Evolutionary conservation across 2,888 invertebrate genomes (phyloP).

Genomic region (Anagyrus pseudococci): DNA sequence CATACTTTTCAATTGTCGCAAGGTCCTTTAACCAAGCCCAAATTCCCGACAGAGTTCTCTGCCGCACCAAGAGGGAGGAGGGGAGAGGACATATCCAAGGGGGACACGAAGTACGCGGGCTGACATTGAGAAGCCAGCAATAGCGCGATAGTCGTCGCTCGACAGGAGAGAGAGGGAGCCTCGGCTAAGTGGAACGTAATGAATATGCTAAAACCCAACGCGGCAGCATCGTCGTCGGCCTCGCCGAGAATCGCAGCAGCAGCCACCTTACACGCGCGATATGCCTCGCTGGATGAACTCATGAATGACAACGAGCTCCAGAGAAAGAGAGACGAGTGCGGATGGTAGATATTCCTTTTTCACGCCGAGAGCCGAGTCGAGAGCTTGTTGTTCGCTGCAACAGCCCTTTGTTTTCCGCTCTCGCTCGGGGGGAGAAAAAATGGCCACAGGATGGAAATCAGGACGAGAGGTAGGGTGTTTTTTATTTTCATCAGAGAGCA

Average conservation of each 20-base stretch:
- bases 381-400: neutral
- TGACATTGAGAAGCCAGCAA: conserved; percentile 15
- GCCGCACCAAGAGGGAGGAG: neutral
- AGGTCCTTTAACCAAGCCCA: too few relatives aligned
- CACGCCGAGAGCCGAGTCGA: too few relatives aligned
- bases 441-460: too few relatives aligned
- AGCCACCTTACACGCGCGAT: conserved; percentile 13
- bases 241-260: neutral
- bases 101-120: neutral
- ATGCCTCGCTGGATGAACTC: conserved; percentile 19
- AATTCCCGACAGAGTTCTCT: too few relatives aligned
- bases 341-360: neutral
- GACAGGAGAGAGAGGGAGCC: conserved; percentile 41
- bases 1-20: too few relatives aligned
- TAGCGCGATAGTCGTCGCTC: neutral
- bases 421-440: too few relatives aligned
- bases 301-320: conserved; percentile 19
- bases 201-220: conserved; percentile 60
- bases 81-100: neutral
- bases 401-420: neutral
- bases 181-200: conserved; percentile 56
- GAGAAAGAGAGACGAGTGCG: neutral
- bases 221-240: too few relatives aligned
- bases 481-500: too few relatives aligned
- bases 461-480: too few relatives aligned